Evolutionary conservation across 2,888 invertebrate genomes (phyloP).

Genomic region (Sabatieria punctata): DNA sequence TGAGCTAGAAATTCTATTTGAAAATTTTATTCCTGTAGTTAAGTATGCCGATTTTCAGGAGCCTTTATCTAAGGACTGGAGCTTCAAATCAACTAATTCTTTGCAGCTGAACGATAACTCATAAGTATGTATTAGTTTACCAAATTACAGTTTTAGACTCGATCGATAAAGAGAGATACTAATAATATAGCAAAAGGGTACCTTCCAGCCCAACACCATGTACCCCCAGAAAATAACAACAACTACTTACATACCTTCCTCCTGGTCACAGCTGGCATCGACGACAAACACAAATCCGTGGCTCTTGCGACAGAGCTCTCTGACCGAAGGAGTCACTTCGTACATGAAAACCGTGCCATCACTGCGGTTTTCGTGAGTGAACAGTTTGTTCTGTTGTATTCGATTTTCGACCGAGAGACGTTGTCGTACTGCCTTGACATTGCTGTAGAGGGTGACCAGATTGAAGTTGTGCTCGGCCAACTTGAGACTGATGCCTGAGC

Average conservation of each 20-base stretch:
- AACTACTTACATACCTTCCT: conserved; percentile 7
- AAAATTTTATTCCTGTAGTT: too few species aligned
- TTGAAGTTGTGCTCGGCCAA: conserved; percentile 6
- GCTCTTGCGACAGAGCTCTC: conserved; percentile 3
- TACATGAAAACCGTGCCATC: background rate
- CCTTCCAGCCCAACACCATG: too few species aligned
- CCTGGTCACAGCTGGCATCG: conserved; percentile 1
- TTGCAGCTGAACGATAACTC: too few species aligned
- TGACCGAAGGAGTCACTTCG: conserved; percentile 4
- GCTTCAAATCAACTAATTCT: too few species aligned
- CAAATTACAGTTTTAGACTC: too few species aligned
- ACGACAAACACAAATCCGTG: conserved; percentile 8
- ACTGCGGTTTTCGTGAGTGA: background rate
- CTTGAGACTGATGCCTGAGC: conserved; percentile 10
- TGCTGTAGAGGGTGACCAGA: conserved; percentile 8
- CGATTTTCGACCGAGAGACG: conserved; percentile 3
- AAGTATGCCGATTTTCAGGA: too few species aligned
- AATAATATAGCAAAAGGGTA: too few species aligned
- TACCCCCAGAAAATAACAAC: too few species aligned
- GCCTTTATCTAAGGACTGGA: too few species aligned
- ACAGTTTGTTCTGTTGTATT: conserved; percentile 7
- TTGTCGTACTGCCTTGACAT: conserved; percentile 3
- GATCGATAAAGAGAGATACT: too few species aligned
- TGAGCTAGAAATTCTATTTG: too few species aligned
- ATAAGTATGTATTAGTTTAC: too few species aligned